Conservation (phyloP, 2,113 vertebrate genomes). For the Atractosteus spatula region DNA sequence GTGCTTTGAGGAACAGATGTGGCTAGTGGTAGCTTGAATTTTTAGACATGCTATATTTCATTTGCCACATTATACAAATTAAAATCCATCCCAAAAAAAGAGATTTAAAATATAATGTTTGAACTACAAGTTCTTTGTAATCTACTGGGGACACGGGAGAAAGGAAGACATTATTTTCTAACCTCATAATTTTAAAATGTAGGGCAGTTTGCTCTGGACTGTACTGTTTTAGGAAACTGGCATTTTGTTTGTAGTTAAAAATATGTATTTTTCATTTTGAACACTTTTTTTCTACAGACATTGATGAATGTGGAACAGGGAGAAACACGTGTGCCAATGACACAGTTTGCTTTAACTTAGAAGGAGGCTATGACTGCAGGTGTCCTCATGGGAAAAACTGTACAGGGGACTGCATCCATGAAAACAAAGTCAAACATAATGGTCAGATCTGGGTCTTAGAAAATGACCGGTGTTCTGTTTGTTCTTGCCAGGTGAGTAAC, state of each 20-base stretch:
- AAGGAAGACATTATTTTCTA: neutral
- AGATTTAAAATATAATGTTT: no score
- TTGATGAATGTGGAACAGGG: constrained; percentile 91
- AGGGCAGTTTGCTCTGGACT: constrained; percentile 27
- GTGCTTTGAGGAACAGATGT: no score
- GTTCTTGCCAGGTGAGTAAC: constrained; percentile 86
- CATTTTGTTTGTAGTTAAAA: constrained; percentile 35
- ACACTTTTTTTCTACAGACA: constrained; percentile 69
- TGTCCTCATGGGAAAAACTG: constrained; percentile 97
- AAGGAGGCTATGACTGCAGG: constrained; percentile 95
- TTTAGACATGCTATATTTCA: no score
- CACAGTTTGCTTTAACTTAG: constrained; percentile 96
- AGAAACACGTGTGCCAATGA: constrained; percentile 95
- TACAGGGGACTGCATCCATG: constrained; percentile 91
- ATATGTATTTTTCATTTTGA: constrained; percentile 5
- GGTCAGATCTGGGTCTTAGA: constrained; percentile 98
- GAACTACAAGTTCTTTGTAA: neutral
- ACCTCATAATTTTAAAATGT: neutral
- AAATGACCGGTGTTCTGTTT: constrained; percentile 92
- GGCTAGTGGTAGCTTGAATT: no score
- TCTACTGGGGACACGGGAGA: neutral
- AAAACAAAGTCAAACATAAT: constrained; percentile 89
- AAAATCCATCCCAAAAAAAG: no score
- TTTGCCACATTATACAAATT: no score
- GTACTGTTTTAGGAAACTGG: neutral